phyloP scores from a whole-genome alignment of 2,797 vertebrate genomes.

The Momotus momota region DNA sequence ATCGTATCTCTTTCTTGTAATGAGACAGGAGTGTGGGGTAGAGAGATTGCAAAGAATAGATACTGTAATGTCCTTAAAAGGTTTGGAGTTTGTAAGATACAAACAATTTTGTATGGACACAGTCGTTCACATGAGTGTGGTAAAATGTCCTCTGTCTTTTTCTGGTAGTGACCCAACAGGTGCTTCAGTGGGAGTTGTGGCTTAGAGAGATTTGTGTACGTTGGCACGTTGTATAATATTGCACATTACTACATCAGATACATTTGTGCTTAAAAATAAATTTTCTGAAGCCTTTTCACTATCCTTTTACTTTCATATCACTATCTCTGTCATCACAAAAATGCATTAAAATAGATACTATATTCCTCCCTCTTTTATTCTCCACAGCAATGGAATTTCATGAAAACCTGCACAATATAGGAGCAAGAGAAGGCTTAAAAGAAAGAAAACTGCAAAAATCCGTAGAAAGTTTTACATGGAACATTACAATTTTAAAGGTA shows the following conservation, averaged over 20 bases:
- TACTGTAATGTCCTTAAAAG: background rate
- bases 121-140: background rate
- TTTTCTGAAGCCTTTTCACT: background rate
- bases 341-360: background rate
- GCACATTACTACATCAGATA: background rate
- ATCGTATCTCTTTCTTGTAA: background rate
- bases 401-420: constrained; percentile 92
- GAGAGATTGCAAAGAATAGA: background rate
- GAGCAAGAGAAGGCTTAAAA: constrained; percentile 93
- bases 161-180: background rate
- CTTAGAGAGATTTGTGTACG: background rate
- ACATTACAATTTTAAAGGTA: constrained; percentile 99
- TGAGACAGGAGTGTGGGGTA: background rate
- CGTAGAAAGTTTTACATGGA: constrained; percentile 98
- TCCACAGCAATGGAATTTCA: constrained; percentile 95
- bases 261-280: background rate
- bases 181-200: background rate
- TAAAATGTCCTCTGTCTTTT: background rate
- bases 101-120: background rate
- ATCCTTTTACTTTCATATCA: constrained; percentile 16
- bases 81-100: background rate
- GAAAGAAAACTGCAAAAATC: constrained; percentile 95
- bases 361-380: constrained; percentile 38
- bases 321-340: background rate
- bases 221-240: background rate